phyloP scores from a whole-genome alignment of 1,140 invertebrate genomes.

The Polyergus mexicanus region DNA sequence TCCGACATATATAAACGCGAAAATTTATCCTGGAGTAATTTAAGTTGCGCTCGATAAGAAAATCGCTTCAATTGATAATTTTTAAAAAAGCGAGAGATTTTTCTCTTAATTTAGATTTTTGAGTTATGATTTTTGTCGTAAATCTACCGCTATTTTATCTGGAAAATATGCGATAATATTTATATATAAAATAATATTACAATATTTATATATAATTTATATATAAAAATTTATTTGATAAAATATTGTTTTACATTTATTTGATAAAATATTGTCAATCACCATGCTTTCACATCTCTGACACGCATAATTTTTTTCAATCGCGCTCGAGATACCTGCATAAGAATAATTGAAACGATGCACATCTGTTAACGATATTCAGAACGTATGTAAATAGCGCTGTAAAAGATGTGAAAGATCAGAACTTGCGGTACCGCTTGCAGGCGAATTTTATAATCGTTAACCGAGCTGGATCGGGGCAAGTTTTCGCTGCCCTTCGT shows the following conservation, averaged over 20 bases:
- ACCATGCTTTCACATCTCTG: background rate
- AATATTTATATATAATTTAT: too few species aligned
- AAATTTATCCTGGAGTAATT: slow-evolving; percentile 14
- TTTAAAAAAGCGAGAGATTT: background rate
- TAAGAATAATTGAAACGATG: slow-evolving; percentile 13
- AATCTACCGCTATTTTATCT: background rate
- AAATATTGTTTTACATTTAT: background rate
- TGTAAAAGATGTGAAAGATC: slow-evolving; percentile 57
- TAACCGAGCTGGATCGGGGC: slow-evolving; percentile 68
- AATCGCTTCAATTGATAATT: slow-evolving; percentile 26
- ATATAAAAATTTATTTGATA: too few species aligned
- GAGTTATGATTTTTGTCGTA: background rate
- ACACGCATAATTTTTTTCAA: background rate
- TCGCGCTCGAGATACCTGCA: background rate
- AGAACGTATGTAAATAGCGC: slow-evolving; percentile 55
- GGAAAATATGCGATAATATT: background rate
- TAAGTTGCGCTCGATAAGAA: background rate
- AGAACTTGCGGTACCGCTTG: slow-evolving; percentile 53
- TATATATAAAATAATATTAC: too few species aligned
- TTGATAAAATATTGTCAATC: background rate
- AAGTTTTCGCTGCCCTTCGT: slow-evolving; percentile 71
- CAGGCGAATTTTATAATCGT: slow-evolving; percentile 72
- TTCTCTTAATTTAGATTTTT: background rate
- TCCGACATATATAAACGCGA: slow-evolving; percentile 31
- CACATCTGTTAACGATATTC: background rate